phyloP scores from a whole-genome alignment of 2,888 invertebrate genomes.

The Eudasyphora cyanicolor region DNA sequence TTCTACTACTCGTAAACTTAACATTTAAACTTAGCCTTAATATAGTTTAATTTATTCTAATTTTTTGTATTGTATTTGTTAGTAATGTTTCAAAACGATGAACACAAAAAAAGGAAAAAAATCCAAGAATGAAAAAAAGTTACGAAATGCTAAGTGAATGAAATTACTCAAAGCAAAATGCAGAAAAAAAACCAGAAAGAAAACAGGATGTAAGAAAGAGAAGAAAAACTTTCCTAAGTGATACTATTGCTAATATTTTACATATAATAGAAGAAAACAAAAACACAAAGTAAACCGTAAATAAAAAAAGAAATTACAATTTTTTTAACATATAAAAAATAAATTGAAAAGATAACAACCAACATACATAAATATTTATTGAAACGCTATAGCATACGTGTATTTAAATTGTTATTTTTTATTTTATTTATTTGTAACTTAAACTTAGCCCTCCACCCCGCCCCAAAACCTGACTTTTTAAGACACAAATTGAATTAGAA shows the following conservation, averaged over 20 bases:
- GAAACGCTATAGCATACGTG: slow-evolving; percentile 49
- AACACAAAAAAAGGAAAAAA: slow-evolving; percentile 22
- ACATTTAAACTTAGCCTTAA: slow-evolving; percentile 58
- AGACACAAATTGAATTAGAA: slow-evolving; percentile 50
- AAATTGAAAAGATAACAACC: slow-evolving; percentile 36
- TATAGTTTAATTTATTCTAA: slow-evolving; percentile 61
- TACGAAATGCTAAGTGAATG: slow-evolving; percentile 47
- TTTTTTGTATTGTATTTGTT: slow-evolving; percentile 58
- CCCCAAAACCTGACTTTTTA: slow-evolving; percentile 24
- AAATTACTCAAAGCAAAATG: slow-evolving; percentile 44
- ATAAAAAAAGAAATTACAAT: slow-evolving; percentile 33
- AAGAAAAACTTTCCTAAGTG: slow-evolving; percentile 72
- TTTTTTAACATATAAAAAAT: slow-evolving; percentile 25
- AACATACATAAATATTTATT: slow-evolving; percentile 45
- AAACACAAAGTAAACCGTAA: too few relatives aligned
- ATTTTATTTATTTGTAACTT: slow-evolving; percentile 58
- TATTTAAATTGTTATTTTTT: slow-evolving; percentile 60
- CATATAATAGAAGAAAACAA: slow-evolving; percentile 45
- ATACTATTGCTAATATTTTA: slow-evolving; percentile 77
- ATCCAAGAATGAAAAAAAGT: slow-evolving; percentile 34
- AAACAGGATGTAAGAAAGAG: slow-evolving; percentile 38
- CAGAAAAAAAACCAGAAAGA: slow-evolving; percentile 8
- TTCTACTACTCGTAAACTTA: slow-evolving; percentile 54
- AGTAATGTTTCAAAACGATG: slow-evolving; percentile 45
- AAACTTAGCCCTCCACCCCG: slow-evolving; percentile 1